Conservation (phyloP, 2,888 invertebrate species). For the Hypolimnas misippus region DNA sequence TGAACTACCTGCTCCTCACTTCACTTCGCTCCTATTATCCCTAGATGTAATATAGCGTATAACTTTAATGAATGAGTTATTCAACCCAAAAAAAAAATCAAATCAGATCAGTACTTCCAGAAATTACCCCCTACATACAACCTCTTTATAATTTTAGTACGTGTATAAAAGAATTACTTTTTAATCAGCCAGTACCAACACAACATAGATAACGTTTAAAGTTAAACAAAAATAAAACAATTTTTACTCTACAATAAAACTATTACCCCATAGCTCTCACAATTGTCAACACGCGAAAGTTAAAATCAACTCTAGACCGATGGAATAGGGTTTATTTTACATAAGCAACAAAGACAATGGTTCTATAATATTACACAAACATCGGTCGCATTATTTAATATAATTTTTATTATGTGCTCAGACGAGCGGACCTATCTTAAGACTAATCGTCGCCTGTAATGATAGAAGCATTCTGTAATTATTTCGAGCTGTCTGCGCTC, state of each 20-base stretch:
- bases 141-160: too few species aligned
- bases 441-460: conserved; percentile 79
- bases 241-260: conserved; percentile 18
- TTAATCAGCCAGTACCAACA: too few species aligned
- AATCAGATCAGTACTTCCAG: too few species aligned
- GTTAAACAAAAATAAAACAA: conserved; percentile 30
- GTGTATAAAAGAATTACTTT: too few species aligned
- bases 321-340: conserved; percentile 14
- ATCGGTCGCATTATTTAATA: conserved; percentile 72
- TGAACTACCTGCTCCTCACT: too few species aligned
- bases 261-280: not conserved
- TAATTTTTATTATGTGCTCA: conserved; percentile 78
- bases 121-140: too few species aligned
- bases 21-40: too few species aligned
- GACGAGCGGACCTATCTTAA: conserved; percentile 73
- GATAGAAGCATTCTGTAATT: conserved; percentile 78
- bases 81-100: too few species aligned
- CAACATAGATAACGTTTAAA: too few species aligned
- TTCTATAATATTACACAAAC: conserved; percentile 43
- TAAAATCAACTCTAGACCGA: conserved; percentile 9
- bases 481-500: conserved; percentile 62
- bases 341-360: conserved; percentile 26
- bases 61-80: too few species aligned
- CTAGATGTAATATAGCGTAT: too few species aligned
- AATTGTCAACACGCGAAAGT: not conserved